Percentiles rank a stretch among this genome's conserved stretches.
Evolutionary conservation across 1,140 invertebrate genomes (phyloP).

Genomic region (Microplitis demolitor): DNA sequence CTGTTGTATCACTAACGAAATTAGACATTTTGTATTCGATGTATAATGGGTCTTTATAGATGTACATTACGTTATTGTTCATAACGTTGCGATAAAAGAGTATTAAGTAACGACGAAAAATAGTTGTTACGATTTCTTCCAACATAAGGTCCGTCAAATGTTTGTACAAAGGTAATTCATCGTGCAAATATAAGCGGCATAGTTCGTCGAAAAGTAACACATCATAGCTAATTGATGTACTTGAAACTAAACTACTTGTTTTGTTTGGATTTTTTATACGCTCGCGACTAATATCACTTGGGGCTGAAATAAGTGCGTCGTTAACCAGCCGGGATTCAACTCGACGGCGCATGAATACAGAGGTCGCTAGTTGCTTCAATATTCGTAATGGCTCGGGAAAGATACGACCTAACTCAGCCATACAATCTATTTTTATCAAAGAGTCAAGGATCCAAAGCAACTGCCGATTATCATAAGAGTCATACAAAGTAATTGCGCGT

Average conservation of each 20-base stretch:
- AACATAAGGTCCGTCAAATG: background rate
- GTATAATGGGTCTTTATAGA: background rate
- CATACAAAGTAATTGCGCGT: background rate
- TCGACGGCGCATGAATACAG: background rate
- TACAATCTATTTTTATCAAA: background rate
- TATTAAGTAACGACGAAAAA: background rate
- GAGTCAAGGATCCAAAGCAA: background rate
- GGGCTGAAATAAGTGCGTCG: background rate
- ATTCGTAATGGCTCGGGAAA: background rate
- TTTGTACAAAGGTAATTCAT: background rate
- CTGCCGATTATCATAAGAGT: background rate
- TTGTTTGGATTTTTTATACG: background rate
- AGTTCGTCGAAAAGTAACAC: background rate
- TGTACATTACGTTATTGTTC: background rate
- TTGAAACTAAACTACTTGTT: background rate
- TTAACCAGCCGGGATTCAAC: background rate
- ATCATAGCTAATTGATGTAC: background rate
- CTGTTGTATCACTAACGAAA: background rate
- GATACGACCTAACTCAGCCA: background rate
- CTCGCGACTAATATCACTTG: background rate
- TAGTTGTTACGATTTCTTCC: background rate
- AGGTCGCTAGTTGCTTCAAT: background rate
- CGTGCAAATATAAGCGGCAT: background rate
- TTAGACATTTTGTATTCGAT: background rate
- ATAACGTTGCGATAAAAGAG: background rate